Evolutionary conservation across 2,888 invertebrate species (phyloP).

Genomic region (Kuschelorhynchus macadamiae): DNA sequence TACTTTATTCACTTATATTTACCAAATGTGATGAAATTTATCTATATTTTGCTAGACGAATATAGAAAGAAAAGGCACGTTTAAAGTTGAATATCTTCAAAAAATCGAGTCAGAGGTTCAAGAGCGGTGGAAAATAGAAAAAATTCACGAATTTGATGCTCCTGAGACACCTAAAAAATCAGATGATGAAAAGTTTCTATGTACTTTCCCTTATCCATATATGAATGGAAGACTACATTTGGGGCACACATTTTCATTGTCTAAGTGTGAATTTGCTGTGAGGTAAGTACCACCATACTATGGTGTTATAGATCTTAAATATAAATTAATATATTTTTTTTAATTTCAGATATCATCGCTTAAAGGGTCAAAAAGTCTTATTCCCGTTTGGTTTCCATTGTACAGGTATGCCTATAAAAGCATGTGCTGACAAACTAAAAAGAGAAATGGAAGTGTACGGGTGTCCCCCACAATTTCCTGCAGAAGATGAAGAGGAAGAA

Average conservation of each 20-base stretch:
- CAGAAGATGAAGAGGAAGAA: conserved; percentile 68
- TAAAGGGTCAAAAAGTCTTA: conserved; percentile 90
- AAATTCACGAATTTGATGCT: conserved; percentile 87
- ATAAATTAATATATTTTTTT: too few species aligned
- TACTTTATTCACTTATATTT: too few species aligned
- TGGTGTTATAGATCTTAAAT: too few species aligned
- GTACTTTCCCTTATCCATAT: conserved; percentile 98
- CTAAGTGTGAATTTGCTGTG: conserved; percentile 96
- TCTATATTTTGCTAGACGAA: conserved; percentile 56
- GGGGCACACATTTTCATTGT: conserved; percentile 96
- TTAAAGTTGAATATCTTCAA: conserved; percentile 93
- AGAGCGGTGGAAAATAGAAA: conserved; percentile 85
- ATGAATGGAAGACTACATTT: conserved; percentile 99
- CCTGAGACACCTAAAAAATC: conserved; percentile 73
- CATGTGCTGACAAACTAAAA: conserved; percentile 97
- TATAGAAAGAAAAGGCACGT: conserved; percentile 90
- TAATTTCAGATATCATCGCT: conserved; percentile 84
- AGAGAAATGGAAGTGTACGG: conserved; percentile 94
- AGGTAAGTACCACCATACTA: conserved; percentile 33
- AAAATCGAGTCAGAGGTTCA: conserved; percentile 91
- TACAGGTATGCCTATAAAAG: conserved; percentile 99
- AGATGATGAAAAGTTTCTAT: conserved; percentile 86
- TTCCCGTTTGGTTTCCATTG: conserved; percentile 99
- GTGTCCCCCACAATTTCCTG: conserved; percentile 92
- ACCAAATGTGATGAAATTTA: conserved; percentile 12